Percentiles rank a stretch among this genome's conserved stretches.
Evolutionary conservation across 2,888 invertebrate genomes (phyloP).

Genomic region (Parnassius glacialis): DNA sequence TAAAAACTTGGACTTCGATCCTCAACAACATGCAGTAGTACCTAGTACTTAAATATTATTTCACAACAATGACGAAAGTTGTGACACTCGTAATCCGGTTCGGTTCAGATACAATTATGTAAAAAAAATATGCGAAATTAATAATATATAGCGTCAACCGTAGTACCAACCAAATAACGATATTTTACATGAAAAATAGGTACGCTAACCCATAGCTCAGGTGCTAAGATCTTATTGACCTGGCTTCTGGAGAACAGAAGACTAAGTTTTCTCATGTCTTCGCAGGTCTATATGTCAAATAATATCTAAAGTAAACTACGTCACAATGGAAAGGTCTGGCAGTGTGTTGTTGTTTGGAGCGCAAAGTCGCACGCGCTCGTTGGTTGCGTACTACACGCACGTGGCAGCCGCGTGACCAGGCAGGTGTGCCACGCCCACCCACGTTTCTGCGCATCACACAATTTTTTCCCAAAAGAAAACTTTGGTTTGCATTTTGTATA

Average conservation of each 20-base stretch:
- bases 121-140: too few species aligned
- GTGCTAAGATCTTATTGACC: too few species aligned
- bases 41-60: too few species aligned
- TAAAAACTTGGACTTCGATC: neutral
- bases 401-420: conserved; percentile 56
- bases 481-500: too few species aligned
- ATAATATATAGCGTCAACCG: too few species aligned
- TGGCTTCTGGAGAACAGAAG: too few species aligned
- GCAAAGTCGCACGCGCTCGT: conserved; percentile 30
- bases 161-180: too few species aligned
- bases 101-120: too few species aligned
- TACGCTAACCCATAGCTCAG: too few species aligned
- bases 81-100: too few species aligned
- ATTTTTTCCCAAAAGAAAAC: conserved; percentile 31
- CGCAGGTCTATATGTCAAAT: neutral
- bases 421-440: conserved; percentile 50
- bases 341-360: neutral
- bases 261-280: neutral
- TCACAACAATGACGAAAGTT: neutral
- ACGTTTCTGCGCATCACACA: conserved; percentile 7
- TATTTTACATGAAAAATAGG: too few species aligned
- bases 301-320: conserved; percentile 1
- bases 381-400: conserved; percentile 48
- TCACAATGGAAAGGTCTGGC: conserved; percentile 16
- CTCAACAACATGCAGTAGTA: neutral